phyloP scores from a whole-genome alignment of 2,797 vertebrate species.

The Helostoma temminkii region DNA sequence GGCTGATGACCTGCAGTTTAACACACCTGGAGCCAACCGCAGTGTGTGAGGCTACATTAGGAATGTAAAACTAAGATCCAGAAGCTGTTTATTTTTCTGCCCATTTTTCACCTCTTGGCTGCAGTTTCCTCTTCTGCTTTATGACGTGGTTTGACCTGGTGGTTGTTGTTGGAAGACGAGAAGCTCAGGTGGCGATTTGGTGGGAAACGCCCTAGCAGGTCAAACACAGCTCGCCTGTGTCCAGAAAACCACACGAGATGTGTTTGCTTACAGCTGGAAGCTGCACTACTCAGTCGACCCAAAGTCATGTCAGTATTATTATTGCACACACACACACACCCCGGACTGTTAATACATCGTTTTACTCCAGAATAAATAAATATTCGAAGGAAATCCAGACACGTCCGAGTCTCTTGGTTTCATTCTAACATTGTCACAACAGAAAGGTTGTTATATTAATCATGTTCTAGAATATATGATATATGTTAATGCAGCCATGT shows the following conservation, averaged over 20 bases:
- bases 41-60: no score
- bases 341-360: conserved; percentile 8
- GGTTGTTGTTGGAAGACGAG: conserved; percentile 39
- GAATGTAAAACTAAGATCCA: conserved; percentile 1
- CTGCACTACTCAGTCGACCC: neutral
- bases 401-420: neutral
- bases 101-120: neutral
- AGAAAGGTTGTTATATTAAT: neutral
- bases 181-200: conserved; percentile 4
- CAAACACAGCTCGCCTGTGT: conserved; percentile 31
- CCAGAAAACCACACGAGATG: neutral
- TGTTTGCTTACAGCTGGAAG: conserved; percentile 2
- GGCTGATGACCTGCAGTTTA: neutral
- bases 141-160: conserved; percentile 19
- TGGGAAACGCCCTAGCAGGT: conserved; percentile 12
- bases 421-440: neutral
- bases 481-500: no score
- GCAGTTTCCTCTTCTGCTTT: neutral
- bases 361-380: conserved; percentile 27
- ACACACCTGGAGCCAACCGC: neutral
- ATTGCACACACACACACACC: neutral
- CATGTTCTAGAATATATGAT: no score
- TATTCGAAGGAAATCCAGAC: conserved; percentile 16
- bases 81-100: neutral
- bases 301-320: neutral